Evolutionary conservation across 1,140 invertebrate species (phyloP).

Genomic region (Euura lappo): DNA sequence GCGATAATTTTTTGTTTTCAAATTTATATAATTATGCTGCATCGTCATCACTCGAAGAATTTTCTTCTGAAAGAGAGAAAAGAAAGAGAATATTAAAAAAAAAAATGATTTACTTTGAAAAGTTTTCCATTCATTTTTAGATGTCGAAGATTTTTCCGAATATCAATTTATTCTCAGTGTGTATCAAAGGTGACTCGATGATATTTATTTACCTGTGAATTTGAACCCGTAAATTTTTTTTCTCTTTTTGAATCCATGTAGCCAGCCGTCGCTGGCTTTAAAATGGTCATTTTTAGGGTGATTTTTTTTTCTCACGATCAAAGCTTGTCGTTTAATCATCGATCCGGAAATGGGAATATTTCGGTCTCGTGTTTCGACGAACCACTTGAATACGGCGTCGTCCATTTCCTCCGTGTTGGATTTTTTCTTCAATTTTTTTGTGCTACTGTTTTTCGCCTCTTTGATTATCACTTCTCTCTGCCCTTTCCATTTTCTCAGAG

Average conservation of each 20-base stretch:
- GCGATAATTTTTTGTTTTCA: no score
- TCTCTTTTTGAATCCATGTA: neutral
- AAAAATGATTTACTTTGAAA: no score
- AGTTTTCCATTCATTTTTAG: no score
- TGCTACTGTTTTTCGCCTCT: neutral
- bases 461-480: neutral
- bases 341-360: neutral
- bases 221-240: neutral
- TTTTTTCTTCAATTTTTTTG: neutral
- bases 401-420: neutral
- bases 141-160: no score
- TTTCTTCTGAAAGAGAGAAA: no score
- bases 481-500: neutral
- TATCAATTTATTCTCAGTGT: no score
- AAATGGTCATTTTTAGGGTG: neutral
- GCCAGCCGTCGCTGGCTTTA: neutral
- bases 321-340: conserved; percentile 1
- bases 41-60: no score
- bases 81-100: no score
- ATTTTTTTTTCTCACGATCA: neutral
- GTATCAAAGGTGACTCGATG: no score
- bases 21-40: no score
- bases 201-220: neutral
- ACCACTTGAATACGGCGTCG: neutral
- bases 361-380: neutral